Percentiles rank a stretch among this genome's conserved stretches.
Evolutionary conservation across 2,888 invertebrate species (phyloP).

Genomic region (Adineta ricciae): DNA sequence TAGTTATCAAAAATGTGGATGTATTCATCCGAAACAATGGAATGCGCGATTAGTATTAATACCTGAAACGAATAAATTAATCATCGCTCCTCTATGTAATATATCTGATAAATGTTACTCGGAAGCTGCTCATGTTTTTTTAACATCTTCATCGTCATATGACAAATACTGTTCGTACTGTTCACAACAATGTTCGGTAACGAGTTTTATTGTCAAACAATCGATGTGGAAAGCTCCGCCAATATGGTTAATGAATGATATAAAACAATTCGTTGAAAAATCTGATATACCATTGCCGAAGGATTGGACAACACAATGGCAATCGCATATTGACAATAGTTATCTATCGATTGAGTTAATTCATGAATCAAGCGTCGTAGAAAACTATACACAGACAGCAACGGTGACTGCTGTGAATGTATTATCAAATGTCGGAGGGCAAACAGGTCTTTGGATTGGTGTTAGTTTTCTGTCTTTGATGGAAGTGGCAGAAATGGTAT

Average conservation of each 20-base stretch:
- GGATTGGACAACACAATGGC: conserved; percentile 5
- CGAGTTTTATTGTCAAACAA: neutral
- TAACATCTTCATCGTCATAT: neutral
- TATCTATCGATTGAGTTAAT: neutral
- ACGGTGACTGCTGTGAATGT: neutral
- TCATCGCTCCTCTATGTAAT: neutral
- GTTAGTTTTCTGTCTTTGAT: neutral
- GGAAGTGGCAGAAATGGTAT: neutral
- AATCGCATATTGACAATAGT: neutral
- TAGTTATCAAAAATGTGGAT: neutral
- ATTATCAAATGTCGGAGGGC: neutral
- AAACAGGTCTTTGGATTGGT: conserved; percentile 19
- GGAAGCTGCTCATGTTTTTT: neutral
- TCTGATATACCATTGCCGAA: neutral
- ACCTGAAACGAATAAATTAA: neutral
- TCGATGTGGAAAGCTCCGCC: neutral
- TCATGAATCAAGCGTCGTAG: neutral
- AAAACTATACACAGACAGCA: neutral
- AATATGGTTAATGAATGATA: neutral
- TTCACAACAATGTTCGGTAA: neutral
- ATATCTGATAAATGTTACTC: neutral
- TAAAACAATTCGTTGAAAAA: neutral
- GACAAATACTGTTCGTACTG: neutral
- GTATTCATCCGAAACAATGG: neutral
- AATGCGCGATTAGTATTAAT: neutral